These are phyloP conservation scores for Phyllostomus hastatus DNA, from an alignment of 2,113 vertebrate species.

Conservation along the genomic window DNA sequence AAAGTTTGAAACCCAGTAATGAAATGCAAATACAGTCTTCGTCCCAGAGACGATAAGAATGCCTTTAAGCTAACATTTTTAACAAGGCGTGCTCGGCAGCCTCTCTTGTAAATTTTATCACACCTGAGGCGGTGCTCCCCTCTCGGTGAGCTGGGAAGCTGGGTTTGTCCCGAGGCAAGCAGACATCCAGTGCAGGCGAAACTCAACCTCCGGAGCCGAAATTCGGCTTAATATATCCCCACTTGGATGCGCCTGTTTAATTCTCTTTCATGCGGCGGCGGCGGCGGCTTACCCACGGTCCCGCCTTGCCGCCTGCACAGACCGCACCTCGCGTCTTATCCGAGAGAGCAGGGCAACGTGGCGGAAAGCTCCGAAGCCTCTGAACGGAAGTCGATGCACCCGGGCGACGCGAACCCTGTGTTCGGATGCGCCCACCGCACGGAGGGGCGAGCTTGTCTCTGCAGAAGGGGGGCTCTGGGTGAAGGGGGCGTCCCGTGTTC, in stretches of 20 bases:
- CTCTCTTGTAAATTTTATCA: conserved; percentile 92
- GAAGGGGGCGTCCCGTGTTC: conserved; percentile 58
- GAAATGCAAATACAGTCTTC: conserved; percentile 86
- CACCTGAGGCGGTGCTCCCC: conserved; percentile 87
- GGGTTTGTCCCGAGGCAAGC: conserved; percentile 91
- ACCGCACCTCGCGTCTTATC: conserved; percentile 79
- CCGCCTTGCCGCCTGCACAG: conserved; percentile 81
- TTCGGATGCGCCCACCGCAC: conserved; percentile 62
- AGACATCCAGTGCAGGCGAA: conserved; percentile 87
- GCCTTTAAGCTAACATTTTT: conserved; percentile 89
- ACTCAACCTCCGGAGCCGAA: conserved; percentile 90
- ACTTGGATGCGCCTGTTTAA: conserved; percentile 89
- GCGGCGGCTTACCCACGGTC: conserved; percentile 82
- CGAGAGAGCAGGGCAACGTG: conserved; percentile 77
- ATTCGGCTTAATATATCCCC: conserved; percentile 97
- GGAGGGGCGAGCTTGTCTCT: conserved; percentile 42
- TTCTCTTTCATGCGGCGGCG: conserved; percentile 88
- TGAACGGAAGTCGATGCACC: conserved; percentile 74
- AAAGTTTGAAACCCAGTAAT: conserved; percentile 84
- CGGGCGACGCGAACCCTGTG: conserved; percentile 61
- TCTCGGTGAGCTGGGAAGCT: conserved; percentile 83
- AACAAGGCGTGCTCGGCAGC: conserved; percentile 84
- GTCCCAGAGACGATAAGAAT: conserved; percentile 82
- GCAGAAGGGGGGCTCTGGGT: conserved; percentile 51
- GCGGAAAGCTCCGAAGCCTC: conserved; percentile 73